A percentile compares a stretch with the other conserved stretches of the same genome.
Conservation (phyloP, 1,140 invertebrate genomes). For the Campoletis sonorensis region DNA sequence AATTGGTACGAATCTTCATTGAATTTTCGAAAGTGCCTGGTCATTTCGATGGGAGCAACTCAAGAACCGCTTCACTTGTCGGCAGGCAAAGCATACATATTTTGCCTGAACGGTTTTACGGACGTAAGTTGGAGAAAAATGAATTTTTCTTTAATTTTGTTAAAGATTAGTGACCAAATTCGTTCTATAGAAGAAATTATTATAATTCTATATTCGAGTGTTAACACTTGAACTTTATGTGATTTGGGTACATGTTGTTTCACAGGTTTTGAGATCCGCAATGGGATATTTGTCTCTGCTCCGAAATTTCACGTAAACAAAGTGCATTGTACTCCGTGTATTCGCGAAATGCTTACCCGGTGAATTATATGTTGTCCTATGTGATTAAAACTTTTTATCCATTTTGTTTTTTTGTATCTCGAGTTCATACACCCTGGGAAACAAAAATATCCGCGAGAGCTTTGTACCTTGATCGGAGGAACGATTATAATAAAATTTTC, state of each 20-base stretch:
- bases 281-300: conserved; percentile 51
- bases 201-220: too few relatives aligned
- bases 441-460: background rate
- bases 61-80: conserved; percentile 52
- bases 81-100: conserved; percentile 52
- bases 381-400: background rate
- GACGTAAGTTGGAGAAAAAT: conserved; percentile 45
- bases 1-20: conserved; percentile 48
- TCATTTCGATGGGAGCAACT: conserved; percentile 44
- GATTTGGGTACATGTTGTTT: background rate
- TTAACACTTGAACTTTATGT: background rate
- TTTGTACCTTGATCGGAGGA: background rate
- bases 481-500: background rate
- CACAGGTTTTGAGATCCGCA: conserved; percentile 49
- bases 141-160: background rate
- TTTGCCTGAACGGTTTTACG: conserved; percentile 49
- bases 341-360: background rate
- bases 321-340: background rate
- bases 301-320: conserved; percentile 39
- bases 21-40: conserved; percentile 44
- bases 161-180: background rate
- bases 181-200: too few relatives aligned
- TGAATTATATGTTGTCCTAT: background rate
- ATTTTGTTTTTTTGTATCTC: background rate
- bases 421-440: background rate